phyloP scores from a whole-genome alignment of 53 echinoderm and acorn worm species.

The Patiria pectinifera region DNA sequence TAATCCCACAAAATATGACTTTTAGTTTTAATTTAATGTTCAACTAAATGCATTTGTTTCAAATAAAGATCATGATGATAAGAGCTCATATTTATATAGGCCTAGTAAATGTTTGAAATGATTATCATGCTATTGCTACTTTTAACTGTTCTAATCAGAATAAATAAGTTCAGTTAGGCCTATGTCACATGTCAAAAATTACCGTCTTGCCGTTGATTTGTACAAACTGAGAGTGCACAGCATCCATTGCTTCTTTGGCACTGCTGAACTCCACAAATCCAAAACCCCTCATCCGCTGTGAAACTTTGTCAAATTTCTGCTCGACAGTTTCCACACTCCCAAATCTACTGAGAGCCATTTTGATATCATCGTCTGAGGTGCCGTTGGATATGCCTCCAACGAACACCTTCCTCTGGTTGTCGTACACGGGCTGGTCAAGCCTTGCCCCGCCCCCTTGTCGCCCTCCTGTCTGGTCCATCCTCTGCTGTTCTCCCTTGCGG shows the following conservation, averaged over 20 bases:
- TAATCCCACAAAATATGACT: too few species aligned
- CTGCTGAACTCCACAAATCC: conserved; percentile 55
- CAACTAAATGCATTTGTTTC: too few species aligned
- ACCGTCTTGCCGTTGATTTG: conserved; percentile 62
- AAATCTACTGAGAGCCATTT: conserved; percentile 19
- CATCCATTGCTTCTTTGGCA: conserved; percentile 31
- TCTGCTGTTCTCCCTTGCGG: conserved; percentile 35
- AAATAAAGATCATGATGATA: too few species aligned
- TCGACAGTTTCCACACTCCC: conserved; percentile 49
- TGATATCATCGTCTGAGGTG: conserved; percentile 50
- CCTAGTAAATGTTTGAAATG: too few species aligned
- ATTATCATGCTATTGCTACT: too few species aligned
- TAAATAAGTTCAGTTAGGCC: neutral
- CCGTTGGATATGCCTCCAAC: conserved; percentile 57
- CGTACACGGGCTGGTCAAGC: conserved; percentile 22
- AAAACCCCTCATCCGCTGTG: conserved; percentile 53
- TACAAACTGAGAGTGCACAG: conserved; percentile 23
- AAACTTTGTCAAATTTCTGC: conserved; percentile 47
- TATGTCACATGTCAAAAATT: neutral
- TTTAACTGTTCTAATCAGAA: too few species aligned
- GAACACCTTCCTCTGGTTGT: conserved; percentile 48
- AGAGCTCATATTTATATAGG: too few species aligned
- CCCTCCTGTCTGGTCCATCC: neutral
- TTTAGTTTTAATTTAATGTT: too few species aligned
- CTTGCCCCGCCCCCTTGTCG: conserved; percentile 32